These are phyloP conservation scores for Rhyacichthys aspro DNA, from an alignment of 2,797 vertebrate species.

Conservation along the genomic window DNA sequence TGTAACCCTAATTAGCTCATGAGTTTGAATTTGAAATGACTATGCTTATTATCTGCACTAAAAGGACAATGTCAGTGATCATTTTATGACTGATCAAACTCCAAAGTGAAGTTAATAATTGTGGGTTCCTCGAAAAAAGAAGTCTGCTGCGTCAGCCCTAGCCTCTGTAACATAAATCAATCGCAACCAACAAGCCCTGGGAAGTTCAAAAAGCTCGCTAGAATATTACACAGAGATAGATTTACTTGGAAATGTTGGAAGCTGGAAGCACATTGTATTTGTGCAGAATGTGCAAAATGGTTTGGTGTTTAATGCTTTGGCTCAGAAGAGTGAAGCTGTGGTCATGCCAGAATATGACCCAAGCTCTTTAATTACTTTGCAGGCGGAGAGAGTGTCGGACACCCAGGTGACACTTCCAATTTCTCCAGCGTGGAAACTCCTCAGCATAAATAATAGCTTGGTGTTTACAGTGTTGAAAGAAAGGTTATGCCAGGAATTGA, in stretches of 20 bases:
- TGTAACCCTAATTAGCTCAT: no score
- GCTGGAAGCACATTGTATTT: neutral
- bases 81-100: no score
- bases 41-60: no score
- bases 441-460: no score
- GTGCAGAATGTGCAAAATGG: neutral
- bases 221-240: neutral
- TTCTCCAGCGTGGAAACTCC: neutral
- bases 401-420: neutral
- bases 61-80: no score
- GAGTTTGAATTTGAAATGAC: no score
- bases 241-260: constrained; percentile 3
- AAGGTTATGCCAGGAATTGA: no score
- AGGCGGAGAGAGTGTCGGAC: neutral
- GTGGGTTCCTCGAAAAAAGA: no score
- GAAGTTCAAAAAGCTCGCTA: neutral
- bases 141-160: no score
- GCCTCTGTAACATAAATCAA: no score
- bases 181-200: constrained; percentile 2
- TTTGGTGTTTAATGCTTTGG: neutral
- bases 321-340: neutral
- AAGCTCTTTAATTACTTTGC: neutral
- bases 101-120: no score
- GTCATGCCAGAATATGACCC: neutral
- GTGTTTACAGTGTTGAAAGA: no score